Percentiles rank a stretch among this genome's conserved stretches.
These are phyloP conservation scores for Cyrtorhinus lividipennis DNA, from an alignment of 1,140 invertebrate genomes.

Conservation along the genomic window DNA sequence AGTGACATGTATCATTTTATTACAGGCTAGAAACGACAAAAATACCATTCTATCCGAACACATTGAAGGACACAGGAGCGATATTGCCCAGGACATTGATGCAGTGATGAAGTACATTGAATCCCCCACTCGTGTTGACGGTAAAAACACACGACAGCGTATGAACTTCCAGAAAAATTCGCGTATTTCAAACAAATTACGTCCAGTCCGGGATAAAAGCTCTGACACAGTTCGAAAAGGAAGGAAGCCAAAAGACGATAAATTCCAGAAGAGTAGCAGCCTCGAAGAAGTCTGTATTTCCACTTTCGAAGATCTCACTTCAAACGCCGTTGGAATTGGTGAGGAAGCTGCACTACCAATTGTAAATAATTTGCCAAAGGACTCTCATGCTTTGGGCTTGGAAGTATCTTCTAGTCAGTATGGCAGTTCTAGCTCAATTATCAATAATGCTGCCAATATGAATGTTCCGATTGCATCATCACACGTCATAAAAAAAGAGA, in stretches of 20 bases:
- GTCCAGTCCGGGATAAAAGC: constrained; percentile 20
- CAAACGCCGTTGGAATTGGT: neutral
- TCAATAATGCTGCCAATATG: constrained; percentile 7
- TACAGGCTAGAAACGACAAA: constrained; percentile 35
- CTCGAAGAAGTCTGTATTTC: constrained; percentile 54
- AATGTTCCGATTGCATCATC: neutral
- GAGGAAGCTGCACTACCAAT: neutral
- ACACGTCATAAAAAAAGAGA: neutral
- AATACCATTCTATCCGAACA: constrained; percentile 46
- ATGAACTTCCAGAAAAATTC: neutral
- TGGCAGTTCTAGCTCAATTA: neutral
- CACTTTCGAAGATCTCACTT: constrained; percentile 48
- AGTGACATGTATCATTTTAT: constrained; percentile 10
- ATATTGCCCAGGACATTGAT: constrained; percentile 37
- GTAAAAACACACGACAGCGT: constrained; percentile 7
- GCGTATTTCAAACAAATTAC: constrained; percentile 2
- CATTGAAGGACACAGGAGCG: constrained; percentile 47
- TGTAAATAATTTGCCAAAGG: neutral
- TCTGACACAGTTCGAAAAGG: constrained; percentile 16
- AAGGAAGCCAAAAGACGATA: constrained; percentile 1
- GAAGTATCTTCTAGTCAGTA: neutral
- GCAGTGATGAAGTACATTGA: constrained; percentile 41
- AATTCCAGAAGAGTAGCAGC: constrained; percentile 22
- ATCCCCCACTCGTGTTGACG: constrained; percentile 16
- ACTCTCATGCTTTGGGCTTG: neutral